These are phyloP conservation scores for Selene dorsalis DNA, from an alignment of 2,797 vertebrate species.

Conservation along the genomic window DNA sequence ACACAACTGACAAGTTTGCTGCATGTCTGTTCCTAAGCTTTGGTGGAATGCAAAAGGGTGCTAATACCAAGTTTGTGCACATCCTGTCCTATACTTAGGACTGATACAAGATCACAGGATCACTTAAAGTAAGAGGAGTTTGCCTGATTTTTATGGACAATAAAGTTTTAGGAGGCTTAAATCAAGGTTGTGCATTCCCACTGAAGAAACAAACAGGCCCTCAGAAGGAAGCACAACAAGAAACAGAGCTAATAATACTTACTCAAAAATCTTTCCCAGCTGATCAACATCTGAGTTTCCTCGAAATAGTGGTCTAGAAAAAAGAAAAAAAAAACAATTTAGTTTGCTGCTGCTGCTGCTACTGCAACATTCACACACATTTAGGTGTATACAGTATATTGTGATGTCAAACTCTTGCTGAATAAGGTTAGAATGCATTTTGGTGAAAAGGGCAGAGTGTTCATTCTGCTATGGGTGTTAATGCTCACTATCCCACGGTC, in stretches of 20 bases:
- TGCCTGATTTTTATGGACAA: not conserved
- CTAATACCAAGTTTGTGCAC: not conserved
- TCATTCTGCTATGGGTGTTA: not conserved
- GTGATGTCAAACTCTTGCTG: not conserved
- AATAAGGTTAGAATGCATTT: not conserved
- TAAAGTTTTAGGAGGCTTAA: not conserved
- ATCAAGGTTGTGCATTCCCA: not conserved
- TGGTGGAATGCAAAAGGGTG: not conserved
- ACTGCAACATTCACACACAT: constrained; percentile 4
- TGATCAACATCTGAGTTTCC: constrained; percentile 99
- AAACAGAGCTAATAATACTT: constrained; percentile 80
- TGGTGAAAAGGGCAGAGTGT: not conserved
- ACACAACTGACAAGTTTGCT: not conserved
- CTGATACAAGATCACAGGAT: not conserved
- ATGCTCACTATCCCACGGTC: constrained; percentile 18
- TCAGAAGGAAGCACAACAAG: not conserved
- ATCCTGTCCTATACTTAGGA: not conserved
- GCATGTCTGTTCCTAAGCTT: not conserved
- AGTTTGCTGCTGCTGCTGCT: constrained; percentile 24
- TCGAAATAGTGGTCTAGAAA: constrained; percentile 93
- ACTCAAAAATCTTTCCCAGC: constrained; percentile 99
- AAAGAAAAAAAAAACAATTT: constrained; percentile 41
- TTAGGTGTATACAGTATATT: not conserved
- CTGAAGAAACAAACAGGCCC: not conserved
- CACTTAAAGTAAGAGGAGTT: not conserved